phyloP scores from a whole-genome alignment of 2,888 invertebrate species.

The Leptopilina myrica region DNA sequence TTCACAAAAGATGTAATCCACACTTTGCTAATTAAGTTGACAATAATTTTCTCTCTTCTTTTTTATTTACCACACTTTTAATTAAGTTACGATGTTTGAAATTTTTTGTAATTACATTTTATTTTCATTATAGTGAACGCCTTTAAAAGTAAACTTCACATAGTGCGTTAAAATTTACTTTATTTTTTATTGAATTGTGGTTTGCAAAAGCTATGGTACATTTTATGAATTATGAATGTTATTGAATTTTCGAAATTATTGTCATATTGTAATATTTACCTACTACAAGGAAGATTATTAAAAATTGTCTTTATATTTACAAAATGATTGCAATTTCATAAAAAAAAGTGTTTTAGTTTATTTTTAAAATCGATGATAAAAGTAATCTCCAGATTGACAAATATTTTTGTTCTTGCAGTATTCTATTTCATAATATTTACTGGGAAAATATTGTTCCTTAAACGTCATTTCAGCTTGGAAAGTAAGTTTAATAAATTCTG shows the following conservation, averaged over 20 bases:
- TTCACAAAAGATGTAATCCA: too few relatives aligned
- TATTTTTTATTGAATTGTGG: slow-evolving; percentile 10
- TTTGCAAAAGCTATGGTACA: background rate
- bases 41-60: background rate
- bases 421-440: background rate
- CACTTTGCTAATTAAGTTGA: slow-evolving; percentile 4
- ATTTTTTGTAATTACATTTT: slow-evolving; percentile 21
- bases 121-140: slow-evolving; percentile 1
- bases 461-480: background rate
- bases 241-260: too few relatives aligned
- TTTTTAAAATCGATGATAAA: slow-evolving; percentile 9
- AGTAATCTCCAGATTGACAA: slow-evolving; percentile 13
- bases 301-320: too few relatives aligned
- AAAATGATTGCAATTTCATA: too few relatives aligned
- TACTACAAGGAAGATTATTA: too few relatives aligned
- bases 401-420: slow-evolving; percentile 5
- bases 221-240: background rate
- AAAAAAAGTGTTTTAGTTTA: background rate
- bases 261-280: too few relatives aligned
- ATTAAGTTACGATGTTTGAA: slow-evolving; percentile 1
- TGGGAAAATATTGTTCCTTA: slow-evolving; percentile 5
- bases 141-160: slow-evolving; percentile 6
- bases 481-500: slow-evolving; percentile 9
- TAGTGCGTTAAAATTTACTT: slow-evolving; percentile 3
- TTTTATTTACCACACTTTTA: slow-evolving; percentile 10